phyloP scores from a whole-genome alignment of 2,113 vertebrate genomes.

The Pterocles burchelli region DNA sequence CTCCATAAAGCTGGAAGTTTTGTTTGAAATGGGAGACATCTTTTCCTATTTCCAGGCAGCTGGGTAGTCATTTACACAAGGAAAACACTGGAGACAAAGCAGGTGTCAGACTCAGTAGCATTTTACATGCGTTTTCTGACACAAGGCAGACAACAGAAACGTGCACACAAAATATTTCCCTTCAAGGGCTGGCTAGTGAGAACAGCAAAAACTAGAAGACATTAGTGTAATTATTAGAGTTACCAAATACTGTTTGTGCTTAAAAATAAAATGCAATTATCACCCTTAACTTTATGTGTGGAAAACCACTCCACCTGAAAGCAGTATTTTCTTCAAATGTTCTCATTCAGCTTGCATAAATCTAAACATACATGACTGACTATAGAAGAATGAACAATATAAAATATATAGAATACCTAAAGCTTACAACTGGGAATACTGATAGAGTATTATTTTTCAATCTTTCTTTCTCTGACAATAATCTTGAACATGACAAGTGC shows the following conservation, averaged over 20 bases:
- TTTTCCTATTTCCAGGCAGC: slow-evolving; percentile 7
- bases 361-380: background rate
- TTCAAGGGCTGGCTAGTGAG: background rate
- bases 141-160: slow-evolving; percentile 56
- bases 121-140: slow-evolving; percentile 56
- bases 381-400: background rate
- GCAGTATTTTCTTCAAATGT: background rate
- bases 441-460: background rate
- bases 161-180: slow-evolving; percentile 32
- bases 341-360: background rate
- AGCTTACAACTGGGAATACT: background rate
- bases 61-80: slow-evolving; percentile 16
- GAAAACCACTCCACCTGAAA: background rate
- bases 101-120: slow-evolving; percentile 59
- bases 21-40: background rate
- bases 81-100: slow-evolving; percentile 55
- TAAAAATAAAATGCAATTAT: background rate
- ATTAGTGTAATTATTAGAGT: background rate
- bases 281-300: background rate
- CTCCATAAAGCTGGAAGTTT: slow-evolving; percentile 3
- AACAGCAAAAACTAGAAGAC: background rate
- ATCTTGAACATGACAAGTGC: background rate
- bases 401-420: background rate
- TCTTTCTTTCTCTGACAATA: background rate
- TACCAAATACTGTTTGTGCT: background rate